Base-by-base conservation (phyloP, 2,113 vertebrate genomes). In the Alectura lathami region DNA sequence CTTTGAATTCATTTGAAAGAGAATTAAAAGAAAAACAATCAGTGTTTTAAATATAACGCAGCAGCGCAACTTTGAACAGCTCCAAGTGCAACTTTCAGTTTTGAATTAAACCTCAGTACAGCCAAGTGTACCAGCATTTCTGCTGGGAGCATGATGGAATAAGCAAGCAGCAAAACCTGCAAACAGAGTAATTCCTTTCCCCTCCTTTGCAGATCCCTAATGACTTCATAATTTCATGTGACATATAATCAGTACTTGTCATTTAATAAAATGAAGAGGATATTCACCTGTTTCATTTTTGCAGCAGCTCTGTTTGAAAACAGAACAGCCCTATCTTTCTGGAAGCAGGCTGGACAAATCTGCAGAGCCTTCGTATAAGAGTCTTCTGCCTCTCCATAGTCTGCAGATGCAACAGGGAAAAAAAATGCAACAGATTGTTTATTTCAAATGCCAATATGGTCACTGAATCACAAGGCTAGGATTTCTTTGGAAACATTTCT, bases 291-390 rank as follows among this genome's bases (percentile, higher is more conserved):
- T 93, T 98, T 98, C 95, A 98, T 97, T 86, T 98, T 98, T 34
- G 98, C 98, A 48, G 98, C 98, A 80, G 98, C 98, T 96, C 98
- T 98, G 89, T 99, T 99, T 54, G 98, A 99, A 97, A 98, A 99
- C 7, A 99, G 97, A 80, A 99, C 92, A 69, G 98, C 98, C 57
- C 98, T 98, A 22, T 99, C 98, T 75, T 98, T 98, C 86, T 97
- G 97, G 97, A 98, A 98, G 95, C 97, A 98, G 34, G 98, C 97
- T 48, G 98, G 98, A 75, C 98, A 99, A 9, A 96, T 68, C 59
- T 92, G 94, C 78, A 99, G 97, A 30, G 98, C 98, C 40, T 93
- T 98, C 7, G 97, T 98, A 23, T 99, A 99, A 5, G 97, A 98
- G 40, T 96, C 96, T 93, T 98, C 98, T 59, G 98, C 98, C 74